These are phyloP conservation scores for Poeciliopsis turneri DNA, from an alignment of 2,797 vertebrate species.

Conservation along the genomic window DNA sequence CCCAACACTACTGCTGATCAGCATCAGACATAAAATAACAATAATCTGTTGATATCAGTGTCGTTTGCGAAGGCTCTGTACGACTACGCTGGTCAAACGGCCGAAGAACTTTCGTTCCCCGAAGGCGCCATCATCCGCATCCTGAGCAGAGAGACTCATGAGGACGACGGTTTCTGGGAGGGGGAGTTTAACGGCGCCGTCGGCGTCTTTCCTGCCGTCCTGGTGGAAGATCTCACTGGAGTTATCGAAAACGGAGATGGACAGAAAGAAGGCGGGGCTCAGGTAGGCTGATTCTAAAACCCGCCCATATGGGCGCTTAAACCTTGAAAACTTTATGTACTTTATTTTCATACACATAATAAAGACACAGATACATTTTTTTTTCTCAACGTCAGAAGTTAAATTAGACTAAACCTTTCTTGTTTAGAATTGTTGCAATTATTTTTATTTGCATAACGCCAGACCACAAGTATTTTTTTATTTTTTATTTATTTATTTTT, in stretches of 20 bases:
- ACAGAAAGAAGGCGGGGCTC: slow-evolving; percentile 76
- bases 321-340: no score
- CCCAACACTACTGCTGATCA: background rate
- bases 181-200: slow-evolving; percentile 89
- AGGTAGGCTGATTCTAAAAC: slow-evolving; percentile 69
- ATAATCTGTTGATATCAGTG: slow-evolving; percentile 66
- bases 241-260: slow-evolving; percentile 83
- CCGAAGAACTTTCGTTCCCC: slow-evolving; percentile 92
- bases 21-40: background rate
- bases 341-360: no score
- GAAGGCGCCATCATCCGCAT: slow-evolving; percentile 96
- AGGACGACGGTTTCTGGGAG: slow-evolving; percentile 98
- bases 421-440: no score
- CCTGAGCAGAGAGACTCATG: slow-evolving; percentile 93
- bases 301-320: no score
- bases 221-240: slow-evolving; percentile 89
- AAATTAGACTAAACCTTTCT: no score
- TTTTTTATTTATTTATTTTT: no score
- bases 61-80: slow-evolving; percentile 96
- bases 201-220: slow-evolving; percentile 92
- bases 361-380: no score
- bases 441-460: no score
- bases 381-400: no score
- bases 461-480: no score
- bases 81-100: slow-evolving; percentile 93